Evolutionary conservation across 2,888 invertebrate genomes (phyloP).

Genomic region (Mimas tiliae): DNA sequence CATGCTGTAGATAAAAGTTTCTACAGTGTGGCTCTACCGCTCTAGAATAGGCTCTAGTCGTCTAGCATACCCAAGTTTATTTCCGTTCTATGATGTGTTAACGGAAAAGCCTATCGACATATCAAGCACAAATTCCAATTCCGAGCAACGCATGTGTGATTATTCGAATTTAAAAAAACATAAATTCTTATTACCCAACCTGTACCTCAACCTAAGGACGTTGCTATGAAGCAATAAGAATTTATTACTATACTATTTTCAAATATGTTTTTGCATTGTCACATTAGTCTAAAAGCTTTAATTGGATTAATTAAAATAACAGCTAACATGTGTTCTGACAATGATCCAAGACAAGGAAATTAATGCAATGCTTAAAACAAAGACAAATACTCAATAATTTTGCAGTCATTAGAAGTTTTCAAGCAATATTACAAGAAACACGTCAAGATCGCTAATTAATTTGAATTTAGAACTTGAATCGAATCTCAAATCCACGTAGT

Average conservation of each 20-base stretch:
- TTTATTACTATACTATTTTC: not conserved
- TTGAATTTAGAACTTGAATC: conserved; percentile 26
- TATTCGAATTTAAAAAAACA: too few species aligned
- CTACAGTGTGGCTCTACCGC: too few species aligned
- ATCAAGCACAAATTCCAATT: too few species aligned
- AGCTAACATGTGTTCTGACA: not conserved
- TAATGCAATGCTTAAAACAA: not conserved
- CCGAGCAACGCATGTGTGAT: too few species aligned
- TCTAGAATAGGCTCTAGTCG: too few species aligned
- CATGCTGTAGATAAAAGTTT: too few species aligned
- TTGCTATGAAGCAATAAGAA: too few species aligned
- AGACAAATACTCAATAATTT: conserved; percentile 12
- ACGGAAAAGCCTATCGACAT: too few species aligned
- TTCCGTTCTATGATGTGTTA: too few species aligned
- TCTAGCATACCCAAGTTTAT: too few species aligned
- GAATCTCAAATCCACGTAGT: conserved; percentile 27
- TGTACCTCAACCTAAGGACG: too few species aligned
- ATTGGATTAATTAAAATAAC: conserved; percentile 1
- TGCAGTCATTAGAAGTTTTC: conserved; percentile 2
- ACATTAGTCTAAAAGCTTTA: not conserved
- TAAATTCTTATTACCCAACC: too few species aligned
- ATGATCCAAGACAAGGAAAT: not conserved
- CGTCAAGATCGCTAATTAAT: conserved; percentile 26
- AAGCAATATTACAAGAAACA: conserved; percentile 22
- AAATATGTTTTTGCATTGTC: not conserved